These are phyloP conservation scores for Deilephila elpenor DNA, from an alignment of 2,888 invertebrate genomes.

Conservation along the genomic window DNA sequence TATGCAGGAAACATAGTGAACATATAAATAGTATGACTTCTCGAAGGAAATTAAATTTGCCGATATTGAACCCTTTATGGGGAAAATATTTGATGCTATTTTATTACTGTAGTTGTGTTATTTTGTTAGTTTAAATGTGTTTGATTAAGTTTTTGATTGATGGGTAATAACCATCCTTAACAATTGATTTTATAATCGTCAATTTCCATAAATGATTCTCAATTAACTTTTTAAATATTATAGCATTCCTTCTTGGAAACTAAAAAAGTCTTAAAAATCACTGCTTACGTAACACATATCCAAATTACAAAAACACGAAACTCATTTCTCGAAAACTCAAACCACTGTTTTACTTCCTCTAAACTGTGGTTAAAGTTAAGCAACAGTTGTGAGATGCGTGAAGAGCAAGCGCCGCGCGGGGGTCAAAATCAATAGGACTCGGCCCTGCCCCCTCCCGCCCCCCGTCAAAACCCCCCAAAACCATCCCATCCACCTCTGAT, in stretches of 20 bases:
- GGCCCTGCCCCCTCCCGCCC: conserved; percentile 60
- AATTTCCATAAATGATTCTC: no score
- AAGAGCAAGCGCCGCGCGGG: conserved; percentile 57
- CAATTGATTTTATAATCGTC: no score
- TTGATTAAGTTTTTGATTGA: no score
- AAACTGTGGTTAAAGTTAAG: conserved; percentile 60
- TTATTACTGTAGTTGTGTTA: neutral
- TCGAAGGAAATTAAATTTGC: neutral
- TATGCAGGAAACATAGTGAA: conserved; percentile 30
- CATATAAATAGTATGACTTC: conserved; percentile 31
- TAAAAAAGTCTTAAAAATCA: neutral
- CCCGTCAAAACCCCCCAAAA: conserved; percentile 56
- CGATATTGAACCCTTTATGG: neutral
- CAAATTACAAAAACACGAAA: neutral
- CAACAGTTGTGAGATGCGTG: conserved; percentile 82
- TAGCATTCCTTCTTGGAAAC: no score
- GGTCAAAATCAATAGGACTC: conserved; percentile 77
- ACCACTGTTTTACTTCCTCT: conserved; percentile 21
- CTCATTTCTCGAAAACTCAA: neutral
- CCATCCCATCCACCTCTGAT: conserved; percentile 54
- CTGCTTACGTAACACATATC: neutral
- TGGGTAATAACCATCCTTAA: no score
- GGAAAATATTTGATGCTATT: neutral
- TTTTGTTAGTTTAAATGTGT: neutral
- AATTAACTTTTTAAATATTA: no score